Base-by-base conservation (phyloP, 2,888 invertebrate genomes). In the Ligdia adustata region DNA sequence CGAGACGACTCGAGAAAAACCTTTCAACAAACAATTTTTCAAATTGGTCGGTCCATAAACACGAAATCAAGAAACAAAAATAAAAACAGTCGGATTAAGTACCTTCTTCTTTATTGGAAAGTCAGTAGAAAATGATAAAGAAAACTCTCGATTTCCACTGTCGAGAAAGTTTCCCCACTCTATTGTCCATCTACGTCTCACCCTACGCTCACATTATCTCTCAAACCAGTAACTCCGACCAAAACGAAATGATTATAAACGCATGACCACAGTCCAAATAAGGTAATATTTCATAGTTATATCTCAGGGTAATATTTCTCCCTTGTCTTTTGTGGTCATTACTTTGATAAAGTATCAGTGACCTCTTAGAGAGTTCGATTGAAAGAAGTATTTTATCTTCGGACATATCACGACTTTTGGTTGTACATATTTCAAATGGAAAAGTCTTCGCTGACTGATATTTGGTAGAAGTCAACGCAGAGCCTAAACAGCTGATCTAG, bases 121-220 rank as follows among this genome's bases (percentile, higher is more conserved):
- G 6, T 18, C 6, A 5, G 4, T 14, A n/a, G 9, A 13, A 29
- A 5, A 5, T 6, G 18, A 6, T 18, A 5, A 18, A n/a, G 1
- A 18, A 1, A 4, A 18, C 5, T 9, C n/a, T 16, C 37, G 29
- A 29, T 16, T 15, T 1, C 1, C 11, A 32, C 9, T 13, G 29
- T 37, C 31, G 11, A 38, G 9, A n/a, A n/a, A n/a, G n/a, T n/a
- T n/a, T n/a, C n/a, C 18, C 9, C 13, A 24, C 20, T 38, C 27
- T 24, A 12, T 26, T 26, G 13, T 24, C 38, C 20, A 4, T 13
- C 9, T 3, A 16, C 1, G 26, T 9, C 16, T 31, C 22, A 1
- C 34, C 31, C 47, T 37, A 47, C 24, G 37, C 47, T 34, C 27
- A 40, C 24, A 34, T 15, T 48, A 48, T 48, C 48, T 48, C 48